Conservation (phyloP, 2,113 vertebrate genomes). For the Oostethus manadensis region DNA sequence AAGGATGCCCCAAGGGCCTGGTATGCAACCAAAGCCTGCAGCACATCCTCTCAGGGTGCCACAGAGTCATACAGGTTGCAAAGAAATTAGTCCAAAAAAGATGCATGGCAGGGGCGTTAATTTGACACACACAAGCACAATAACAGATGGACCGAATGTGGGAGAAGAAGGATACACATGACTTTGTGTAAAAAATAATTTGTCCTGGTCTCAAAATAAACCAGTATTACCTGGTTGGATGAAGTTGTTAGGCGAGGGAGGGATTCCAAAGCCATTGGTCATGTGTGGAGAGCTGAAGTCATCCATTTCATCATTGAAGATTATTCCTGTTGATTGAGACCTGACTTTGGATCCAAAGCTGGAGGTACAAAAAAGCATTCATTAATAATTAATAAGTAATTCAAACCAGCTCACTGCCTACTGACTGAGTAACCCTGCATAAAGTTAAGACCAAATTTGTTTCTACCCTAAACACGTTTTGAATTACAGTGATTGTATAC, state of each 20-base stretch:
- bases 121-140: no score
- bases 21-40: no score
- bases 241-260: conserved; percentile 89
- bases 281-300: conserved; percentile 90
- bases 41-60: no score
- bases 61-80: no score
- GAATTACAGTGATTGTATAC: neutral
- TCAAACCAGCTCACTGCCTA: neutral
- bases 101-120: no score
- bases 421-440: no score
- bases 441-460: no score
- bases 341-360: conserved; percentile 91
- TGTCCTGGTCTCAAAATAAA: neutral
- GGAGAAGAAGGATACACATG: no score
- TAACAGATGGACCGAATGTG: no score
- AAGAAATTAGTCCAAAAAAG: no score
- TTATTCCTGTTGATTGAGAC: conserved; percentile 83
- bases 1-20: no score
- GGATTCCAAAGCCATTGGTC: conserved; percentile 80
- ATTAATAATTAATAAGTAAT: neutral
- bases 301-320: conserved; percentile 95
- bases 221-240: conserved; percentile 81
- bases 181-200: no score
- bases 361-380: conserved; percentile 4
- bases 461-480: neutral